Conservation (phyloP, 2,113 vertebrate species). For the Tinamus guttatus region DNA sequence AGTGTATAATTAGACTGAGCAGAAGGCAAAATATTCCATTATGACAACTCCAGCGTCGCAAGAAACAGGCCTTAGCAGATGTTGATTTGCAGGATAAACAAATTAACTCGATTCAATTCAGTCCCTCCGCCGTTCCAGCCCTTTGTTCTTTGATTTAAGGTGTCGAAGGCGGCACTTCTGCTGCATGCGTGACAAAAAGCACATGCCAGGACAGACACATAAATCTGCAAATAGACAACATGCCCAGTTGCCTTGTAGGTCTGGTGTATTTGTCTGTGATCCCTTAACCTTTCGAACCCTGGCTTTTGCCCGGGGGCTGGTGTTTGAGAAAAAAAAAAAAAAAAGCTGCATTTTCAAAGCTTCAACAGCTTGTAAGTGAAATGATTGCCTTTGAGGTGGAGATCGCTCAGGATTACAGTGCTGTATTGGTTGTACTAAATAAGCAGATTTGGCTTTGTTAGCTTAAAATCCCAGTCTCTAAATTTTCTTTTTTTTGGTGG, state of each 20-base stretch:
- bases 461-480: neutral
- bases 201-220: conserved; percentile 19
- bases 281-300: neutral
- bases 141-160: conserved; percentile 19
- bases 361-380: neutral
- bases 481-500: neutral
- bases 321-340: neutral
- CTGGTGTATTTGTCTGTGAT: neutral
- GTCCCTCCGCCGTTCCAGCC: neutral
- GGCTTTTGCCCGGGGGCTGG: neutral
- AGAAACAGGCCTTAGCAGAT: conserved; percentile 47
- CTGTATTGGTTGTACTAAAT: neutral
- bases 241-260: neutral
- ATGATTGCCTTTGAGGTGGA: neutral
- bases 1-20: conserved; percentile 23
- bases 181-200: conserved; percentile 10
- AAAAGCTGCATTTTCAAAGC: neutral
- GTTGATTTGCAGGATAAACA: conserved; percentile 61
- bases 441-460: neutral
- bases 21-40: conserved; percentile 42
- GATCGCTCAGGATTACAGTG: neutral
- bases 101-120: conserved; percentile 30
- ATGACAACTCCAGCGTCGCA: conserved; percentile 37
- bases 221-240: conserved; percentile 14
- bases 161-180: neutral